Conservation (phyloP, 2,113 vertebrate genomes). For the Oenanthe oenanthe region DNA sequence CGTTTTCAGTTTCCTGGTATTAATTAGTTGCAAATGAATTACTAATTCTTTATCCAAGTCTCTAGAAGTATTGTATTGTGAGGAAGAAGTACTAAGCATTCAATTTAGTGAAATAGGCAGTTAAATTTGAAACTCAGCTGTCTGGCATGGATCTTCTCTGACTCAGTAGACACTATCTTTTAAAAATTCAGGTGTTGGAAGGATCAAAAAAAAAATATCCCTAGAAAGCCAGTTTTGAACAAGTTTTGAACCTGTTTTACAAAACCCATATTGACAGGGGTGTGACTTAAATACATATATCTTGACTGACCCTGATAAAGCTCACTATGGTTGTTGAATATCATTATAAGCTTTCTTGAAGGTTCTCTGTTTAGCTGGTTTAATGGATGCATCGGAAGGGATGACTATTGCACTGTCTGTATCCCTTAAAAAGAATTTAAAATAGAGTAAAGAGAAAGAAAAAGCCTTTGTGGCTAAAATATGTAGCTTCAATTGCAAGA, state of each 20-base stretch:
- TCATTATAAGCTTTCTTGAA: neutral
- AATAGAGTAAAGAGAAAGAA: neutral
- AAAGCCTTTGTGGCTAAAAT: neutral
- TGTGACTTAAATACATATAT: neutral
- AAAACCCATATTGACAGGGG: constrained; percentile 27
- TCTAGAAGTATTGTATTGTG: neutral
- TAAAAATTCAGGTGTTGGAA: neutral
- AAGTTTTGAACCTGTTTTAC: constrained; percentile 37
- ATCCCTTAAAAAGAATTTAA: neutral
- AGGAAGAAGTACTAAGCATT: neutral
- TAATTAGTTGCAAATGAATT: neutral
- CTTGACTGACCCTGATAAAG: neutral
- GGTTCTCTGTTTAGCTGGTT: neutral
- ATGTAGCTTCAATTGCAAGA: neutral
- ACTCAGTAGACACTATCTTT: constrained; percentile 51
- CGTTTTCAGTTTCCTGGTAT: neutral
- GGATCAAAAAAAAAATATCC: constrained; percentile 40
- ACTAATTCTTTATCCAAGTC: neutral
- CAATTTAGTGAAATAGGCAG: neutral
- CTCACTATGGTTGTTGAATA: neutral
- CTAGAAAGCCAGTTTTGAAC: constrained; percentile 67
- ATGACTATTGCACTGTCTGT: neutral
- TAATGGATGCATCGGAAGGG: neutral
- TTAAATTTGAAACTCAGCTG: neutral
- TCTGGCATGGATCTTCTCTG: neutral